phyloP scores from a whole-genome alignment of 1,140 invertebrate genomes.

The Anoplophora glabripennis region DNA sequence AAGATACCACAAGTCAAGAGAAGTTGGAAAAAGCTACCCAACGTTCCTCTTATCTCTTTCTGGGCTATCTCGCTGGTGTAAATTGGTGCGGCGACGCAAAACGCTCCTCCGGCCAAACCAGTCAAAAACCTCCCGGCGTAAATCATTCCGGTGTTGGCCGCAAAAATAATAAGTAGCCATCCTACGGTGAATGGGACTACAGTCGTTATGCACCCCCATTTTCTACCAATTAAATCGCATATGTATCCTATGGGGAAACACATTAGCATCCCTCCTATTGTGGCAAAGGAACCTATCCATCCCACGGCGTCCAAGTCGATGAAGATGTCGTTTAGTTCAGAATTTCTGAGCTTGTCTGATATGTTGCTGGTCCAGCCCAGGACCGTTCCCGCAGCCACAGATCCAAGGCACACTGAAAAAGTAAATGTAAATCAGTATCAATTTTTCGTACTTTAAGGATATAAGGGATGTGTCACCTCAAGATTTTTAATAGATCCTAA shows the following conservation, averaged over 20 bases:
- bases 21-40: constrained; percentile 68
- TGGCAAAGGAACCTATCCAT: constrained; percentile 54
- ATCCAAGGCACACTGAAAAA: constrained; percentile 55
- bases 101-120: constrained; percentile 47
- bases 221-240: constrained; percentile 67
- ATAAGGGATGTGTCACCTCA: too few species aligned
- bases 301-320: constrained; percentile 31
- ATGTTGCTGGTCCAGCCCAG: constrained; percentile 61
- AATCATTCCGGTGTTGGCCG: constrained; percentile 58
- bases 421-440: background rate
- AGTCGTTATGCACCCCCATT: constrained; percentile 61
- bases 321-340: constrained; percentile 32
- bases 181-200: constrained; percentile 64
- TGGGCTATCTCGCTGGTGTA: constrained; percentile 72
- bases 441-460: too few species aligned
- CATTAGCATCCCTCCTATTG: constrained; percentile 59
- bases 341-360: constrained; percentile 49
- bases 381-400: constrained; percentile 58
- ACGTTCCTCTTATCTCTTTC: constrained; percentile 62
- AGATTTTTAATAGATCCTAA: too few species aligned
- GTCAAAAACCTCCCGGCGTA: constrained; percentile 65
- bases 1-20: constrained; percentile 64
- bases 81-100: constrained; percentile 59
- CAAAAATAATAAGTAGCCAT: constrained; percentile 64
- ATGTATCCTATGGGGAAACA: constrained; percentile 59